Evolutionary conservation across 2,888 invertebrate genomes (phyloP).

Genomic region (Monoplex corrugatus): DNA sequence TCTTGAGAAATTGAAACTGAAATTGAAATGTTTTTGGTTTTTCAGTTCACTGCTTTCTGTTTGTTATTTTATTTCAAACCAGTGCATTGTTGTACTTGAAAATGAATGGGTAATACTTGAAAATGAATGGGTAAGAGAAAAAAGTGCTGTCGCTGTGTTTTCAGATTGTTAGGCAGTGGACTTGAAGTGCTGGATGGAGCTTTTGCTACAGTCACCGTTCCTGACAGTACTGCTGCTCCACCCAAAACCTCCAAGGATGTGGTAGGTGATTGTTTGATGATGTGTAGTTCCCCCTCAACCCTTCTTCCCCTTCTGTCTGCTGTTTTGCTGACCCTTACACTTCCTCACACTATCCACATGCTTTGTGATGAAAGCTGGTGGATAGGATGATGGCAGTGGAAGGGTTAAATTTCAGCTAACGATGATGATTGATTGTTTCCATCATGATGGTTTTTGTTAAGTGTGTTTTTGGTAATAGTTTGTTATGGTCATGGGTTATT

Average conservation of each 20-base stretch:
- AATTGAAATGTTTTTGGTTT: no score
- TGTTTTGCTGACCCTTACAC: background rate
- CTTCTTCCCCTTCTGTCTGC: background rate
- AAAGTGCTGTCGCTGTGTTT: background rate
- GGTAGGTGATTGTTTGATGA: no score
- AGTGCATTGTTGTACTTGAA: background rate
- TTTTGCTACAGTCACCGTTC: constrained; percentile 83
- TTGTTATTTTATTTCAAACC: no score
- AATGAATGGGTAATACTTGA: background rate
- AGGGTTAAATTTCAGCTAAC: no score
- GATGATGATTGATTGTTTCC: no score
- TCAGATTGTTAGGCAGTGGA: constrained; percentile 77
- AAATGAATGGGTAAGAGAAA: background rate
- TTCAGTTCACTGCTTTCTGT: no score
- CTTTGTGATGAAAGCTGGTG: no score
- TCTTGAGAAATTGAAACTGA: no score
- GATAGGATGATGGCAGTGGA: no score
- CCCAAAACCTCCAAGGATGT: background rate
- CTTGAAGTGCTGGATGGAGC: constrained; percentile 89
- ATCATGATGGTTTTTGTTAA: no score
- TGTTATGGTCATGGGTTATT: no score
- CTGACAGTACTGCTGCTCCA: constrained; percentile 57
- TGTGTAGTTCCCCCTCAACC: background rate
- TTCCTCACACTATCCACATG: background rate
- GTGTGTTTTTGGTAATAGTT: no score